A percentile compares a stretch with the other conserved stretches of the same genome.
Conservation (phyloP, 2,113 vertebrate species). For the Galeopterus variegatus region DNA sequence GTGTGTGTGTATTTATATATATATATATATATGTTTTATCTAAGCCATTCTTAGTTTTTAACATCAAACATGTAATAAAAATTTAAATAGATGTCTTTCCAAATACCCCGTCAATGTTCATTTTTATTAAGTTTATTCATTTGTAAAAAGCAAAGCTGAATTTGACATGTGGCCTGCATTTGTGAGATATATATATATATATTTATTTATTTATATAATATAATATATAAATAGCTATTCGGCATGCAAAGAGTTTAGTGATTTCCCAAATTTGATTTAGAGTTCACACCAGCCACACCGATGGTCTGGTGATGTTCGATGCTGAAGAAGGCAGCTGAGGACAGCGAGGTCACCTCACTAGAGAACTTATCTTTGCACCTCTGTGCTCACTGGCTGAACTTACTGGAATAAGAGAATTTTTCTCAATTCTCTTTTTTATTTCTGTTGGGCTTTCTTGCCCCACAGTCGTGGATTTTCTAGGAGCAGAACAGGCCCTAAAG, state of each 20-base stretch:
- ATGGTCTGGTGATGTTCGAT: constrained; percentile 33
- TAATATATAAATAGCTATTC: constrained; percentile 93
- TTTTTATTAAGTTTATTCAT: constrained; percentile 90
- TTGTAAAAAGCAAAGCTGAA: constrained; percentile 91
- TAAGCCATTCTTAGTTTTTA: constrained; percentile 89
- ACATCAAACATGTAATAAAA: constrained; percentile 88
- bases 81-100: constrained; percentile 91
- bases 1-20: constrained; percentile 66
- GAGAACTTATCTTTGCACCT: constrained; percentile 20
- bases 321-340: constrained; percentile 39
- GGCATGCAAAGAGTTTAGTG: constrained; percentile 92
- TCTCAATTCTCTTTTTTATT: constrained; percentile 44
- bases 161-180: constrained; percentile 91
- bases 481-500: constrained; percentile 14
- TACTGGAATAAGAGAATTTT: background rate
- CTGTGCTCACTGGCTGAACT: constrained; percentile 59
- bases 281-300: constrained; percentile 70
- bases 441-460: constrained; percentile 6
- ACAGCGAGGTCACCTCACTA: background rate
- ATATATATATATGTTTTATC: constrained; percentile 82
- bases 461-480: constrained; percentile 9
- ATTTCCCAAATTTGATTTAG: constrained; percentile 85
- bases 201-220: constrained; percentile 84
- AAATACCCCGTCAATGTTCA: constrained; percentile 87
- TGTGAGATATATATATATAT: constrained; percentile 90